Evolutionary conservation across 2,888 invertebrate species (phyloP).

Genomic region (Ptychoptera contaminata): DNA sequence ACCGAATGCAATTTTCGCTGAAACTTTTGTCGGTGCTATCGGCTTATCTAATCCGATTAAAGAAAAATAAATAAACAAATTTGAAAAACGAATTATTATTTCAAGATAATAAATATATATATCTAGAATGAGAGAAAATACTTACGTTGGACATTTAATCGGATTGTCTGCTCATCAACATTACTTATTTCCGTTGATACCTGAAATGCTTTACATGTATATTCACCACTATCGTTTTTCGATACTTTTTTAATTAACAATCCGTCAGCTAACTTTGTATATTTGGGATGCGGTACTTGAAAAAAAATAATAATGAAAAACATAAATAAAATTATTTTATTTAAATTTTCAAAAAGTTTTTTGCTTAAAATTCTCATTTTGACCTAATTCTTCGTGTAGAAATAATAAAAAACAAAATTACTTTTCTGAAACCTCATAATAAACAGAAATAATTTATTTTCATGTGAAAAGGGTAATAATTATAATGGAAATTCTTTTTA

Average conservation of each 20-base stretch:
- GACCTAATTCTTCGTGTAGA: no score
- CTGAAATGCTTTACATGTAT: conserved; percentile 41
- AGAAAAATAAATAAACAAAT: background rate
- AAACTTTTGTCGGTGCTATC: conserved; percentile 20
- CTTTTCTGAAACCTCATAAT: no score
- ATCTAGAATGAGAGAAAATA: no score
- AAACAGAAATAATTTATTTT: no score
- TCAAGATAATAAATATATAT: no score
- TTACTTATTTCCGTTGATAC: conserved; percentile 34
- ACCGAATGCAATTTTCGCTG: conserved; percentile 21
- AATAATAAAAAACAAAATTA: no score
- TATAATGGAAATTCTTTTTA: no score
- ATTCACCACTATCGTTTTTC: conserved; percentile 38
- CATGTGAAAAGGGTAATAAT: no score
- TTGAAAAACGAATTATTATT: no score
- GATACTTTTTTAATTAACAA: conserved; percentile 38
- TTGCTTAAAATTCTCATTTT: no score
- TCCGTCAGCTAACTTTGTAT: conserved; percentile 36
- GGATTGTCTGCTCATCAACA: conserved; percentile 37
- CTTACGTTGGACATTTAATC: conserved; percentile 44
- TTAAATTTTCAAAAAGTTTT: no score
- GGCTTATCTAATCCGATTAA: conserved; percentile 22
- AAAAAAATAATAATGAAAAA: background rate
- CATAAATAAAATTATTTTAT: no score
- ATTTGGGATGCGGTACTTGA: conserved; percentile 27